Percentiles rank a stretch among this genome's conserved stretches.
Evolutionary conservation across 2,113 vertebrate genomes (phyloP).

Genomic region (Philantomba maxwellii): DNA sequence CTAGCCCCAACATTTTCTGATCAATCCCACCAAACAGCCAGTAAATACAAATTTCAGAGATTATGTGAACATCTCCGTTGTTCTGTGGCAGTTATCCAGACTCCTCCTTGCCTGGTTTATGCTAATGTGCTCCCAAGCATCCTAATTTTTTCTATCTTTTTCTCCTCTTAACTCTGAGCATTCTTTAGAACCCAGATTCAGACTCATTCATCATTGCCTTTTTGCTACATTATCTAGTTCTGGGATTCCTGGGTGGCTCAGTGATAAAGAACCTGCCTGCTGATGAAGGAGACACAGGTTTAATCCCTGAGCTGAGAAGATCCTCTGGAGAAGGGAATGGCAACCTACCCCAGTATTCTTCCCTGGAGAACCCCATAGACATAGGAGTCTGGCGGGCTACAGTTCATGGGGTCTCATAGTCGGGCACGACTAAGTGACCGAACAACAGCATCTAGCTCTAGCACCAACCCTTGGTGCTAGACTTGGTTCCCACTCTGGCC

Average conservation of each 20-base stretch:
- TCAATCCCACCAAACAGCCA: not conserved
- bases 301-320: not conserved
- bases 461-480: not conserved
- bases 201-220: not conserved
- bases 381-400: not conserved
- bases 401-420: not conserved
- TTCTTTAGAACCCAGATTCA: not conserved
- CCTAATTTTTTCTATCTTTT: not conserved
- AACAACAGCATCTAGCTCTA: not conserved
- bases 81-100: not conserved
- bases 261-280: not conserved
- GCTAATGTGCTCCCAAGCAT: not conserved
- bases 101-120: not conserved
- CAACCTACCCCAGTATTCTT: not conserved
- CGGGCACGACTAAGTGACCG: rapidly evolving
- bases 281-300: not conserved
- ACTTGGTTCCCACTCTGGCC: not conserved
- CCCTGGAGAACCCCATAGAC: not conserved
- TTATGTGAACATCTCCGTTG: not conserved
- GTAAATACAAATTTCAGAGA: not conserved
- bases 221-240: not conserved
- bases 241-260: not conserved
- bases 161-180: not conserved
- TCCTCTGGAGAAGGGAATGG: not conserved
- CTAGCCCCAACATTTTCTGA: not conserved